These are phyloP conservation scores for Oscarella lobularis DNA, from an alignment of 37 sponge, comb jelly and placozoan genomes.

Conservation along the genomic window DNA sequence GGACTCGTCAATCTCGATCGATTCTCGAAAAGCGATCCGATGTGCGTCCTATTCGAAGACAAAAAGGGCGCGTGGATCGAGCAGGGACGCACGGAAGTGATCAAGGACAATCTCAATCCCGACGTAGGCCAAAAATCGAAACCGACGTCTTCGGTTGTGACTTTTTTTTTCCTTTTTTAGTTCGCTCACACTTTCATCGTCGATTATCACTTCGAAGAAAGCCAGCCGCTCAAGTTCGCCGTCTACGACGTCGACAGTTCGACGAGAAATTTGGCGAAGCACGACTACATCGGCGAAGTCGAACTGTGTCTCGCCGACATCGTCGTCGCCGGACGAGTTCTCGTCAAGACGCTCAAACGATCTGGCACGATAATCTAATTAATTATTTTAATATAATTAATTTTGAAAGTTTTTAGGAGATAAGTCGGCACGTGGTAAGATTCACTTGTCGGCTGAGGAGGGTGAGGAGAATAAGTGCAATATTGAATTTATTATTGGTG, in stretches of 20 bases:
- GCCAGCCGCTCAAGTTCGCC: conserved; percentile 62
- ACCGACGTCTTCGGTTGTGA: neutral
- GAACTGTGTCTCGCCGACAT: conserved; percentile 66
- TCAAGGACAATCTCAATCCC: conserved; percentile 74
- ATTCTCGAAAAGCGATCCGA: conserved; percentile 88
- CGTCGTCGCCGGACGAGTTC: conserved; percentile 51
- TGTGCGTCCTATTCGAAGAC: conserved; percentile 44
- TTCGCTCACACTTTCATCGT: conserved; percentile 66
- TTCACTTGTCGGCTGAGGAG: conserved; percentile 58
- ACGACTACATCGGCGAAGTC: conserved; percentile 57
- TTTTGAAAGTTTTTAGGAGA: no score
- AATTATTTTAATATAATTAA: no score
- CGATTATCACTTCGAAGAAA: conserved; percentile 90
- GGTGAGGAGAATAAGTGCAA: conserved; percentile 52
- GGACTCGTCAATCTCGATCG: conserved; percentile 58
- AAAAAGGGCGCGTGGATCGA: conserved; percentile 24
- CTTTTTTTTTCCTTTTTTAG: conserved; percentile 12
- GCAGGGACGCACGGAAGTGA: conserved; percentile 65
- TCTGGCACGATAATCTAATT: conserved; percentile 40
- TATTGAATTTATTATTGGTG: conserved; percentile 46
- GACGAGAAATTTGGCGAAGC: conserved; percentile 33
- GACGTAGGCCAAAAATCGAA: conserved; percentile 29
- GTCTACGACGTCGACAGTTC: conserved; percentile 71
- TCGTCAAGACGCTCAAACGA: conserved; percentile 30
- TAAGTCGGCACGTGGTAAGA: conserved; percentile 30